These are phyloP conservation scores for Alcis repandata DNA, from an alignment of 2,888 invertebrate species.

Conservation along the genomic window DNA sequence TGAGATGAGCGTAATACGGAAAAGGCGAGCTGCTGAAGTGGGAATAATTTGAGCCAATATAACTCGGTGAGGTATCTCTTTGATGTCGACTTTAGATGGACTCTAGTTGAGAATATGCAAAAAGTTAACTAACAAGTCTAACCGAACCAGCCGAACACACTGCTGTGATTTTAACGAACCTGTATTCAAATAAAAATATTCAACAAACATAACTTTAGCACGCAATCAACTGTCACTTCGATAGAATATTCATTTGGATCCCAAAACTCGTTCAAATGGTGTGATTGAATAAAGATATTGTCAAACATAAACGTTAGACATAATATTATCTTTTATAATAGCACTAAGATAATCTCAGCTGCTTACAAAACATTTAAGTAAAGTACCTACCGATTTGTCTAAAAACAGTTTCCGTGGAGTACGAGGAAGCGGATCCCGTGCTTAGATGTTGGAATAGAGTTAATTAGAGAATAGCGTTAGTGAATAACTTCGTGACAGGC, in stretches of 20 bases:
- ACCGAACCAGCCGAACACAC: constrained; percentile 55
- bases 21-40: constrained; percentile 53
- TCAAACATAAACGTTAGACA: constrained; percentile 1
- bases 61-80: constrained; percentile 57
- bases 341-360: constrained; percentile 4
- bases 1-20: constrained; percentile 51
- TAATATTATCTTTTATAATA: constrained; percentile 1
- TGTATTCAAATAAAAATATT: constrained; percentile 59
- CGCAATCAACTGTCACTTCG: constrained; percentile 38
- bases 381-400: constrained; percentile 19
- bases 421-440: constrained; percentile 21
- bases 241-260: constrained; percentile 30
- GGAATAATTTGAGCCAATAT: constrained; percentile 60
- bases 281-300: constrained; percentile 1
- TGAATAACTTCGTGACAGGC: constrained; percentile 54
- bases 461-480: constrained; percentile 50
- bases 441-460: constrained; percentile 52
- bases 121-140: constrained; percentile 65
- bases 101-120: constrained; percentile 59
- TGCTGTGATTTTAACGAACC: constrained; percentile 65
- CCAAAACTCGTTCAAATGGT: constrained; percentile 16
- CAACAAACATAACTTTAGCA: constrained; percentile 39
- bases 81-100: constrained; percentile 58
- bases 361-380: constrained; percentile 18
- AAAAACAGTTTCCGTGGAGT: constrained; percentile 17